Percentiles rank a stretch among this genome's conserved stretches.
Evolutionary conservation across 2,888 invertebrate species (phyloP).

Genomic region (Diarsia rubi): DNA sequence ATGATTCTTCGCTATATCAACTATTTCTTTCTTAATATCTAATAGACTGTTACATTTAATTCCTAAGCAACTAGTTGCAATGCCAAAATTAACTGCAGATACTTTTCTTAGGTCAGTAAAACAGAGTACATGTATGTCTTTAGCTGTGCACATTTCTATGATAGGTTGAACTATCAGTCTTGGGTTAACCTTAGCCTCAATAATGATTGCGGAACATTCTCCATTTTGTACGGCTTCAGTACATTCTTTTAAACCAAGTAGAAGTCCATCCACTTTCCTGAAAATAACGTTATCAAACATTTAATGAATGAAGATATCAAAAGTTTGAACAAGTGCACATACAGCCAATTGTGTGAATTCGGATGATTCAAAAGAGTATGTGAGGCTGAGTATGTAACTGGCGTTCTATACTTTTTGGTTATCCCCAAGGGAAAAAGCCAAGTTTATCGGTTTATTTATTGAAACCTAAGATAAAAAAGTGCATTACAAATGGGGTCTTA

Average conservation of each 20-base stretch:
- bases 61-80: slow-evolving; percentile 85
- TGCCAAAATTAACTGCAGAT: slow-evolving; percentile 79
- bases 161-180: slow-evolving; percentile 84
- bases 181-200: slow-evolving; percentile 85
- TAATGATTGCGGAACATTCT: slow-evolving; percentile 80
- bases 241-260: slow-evolving; percentile 85
- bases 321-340: background rate
- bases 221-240: slow-evolving; percentile 70
- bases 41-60: slow-evolving; percentile 73
- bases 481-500: slow-evolving; percentile 62
- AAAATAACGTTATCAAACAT: slow-evolving; percentile 56
- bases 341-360: background rate
- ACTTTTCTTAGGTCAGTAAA: slow-evolving; percentile 78
- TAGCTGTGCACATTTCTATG: slow-evolving; percentile 77
- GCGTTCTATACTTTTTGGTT: background rate
- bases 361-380: background rate
- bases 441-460: background rate
- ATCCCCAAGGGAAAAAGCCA: background rate
- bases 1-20: slow-evolving; percentile 71
- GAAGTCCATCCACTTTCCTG: slow-evolving; percentile 82
- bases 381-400: background rate
- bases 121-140: slow-evolving; percentile 81
- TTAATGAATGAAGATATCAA: background rate
- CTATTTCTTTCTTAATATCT: slow-evolving; percentile 71
- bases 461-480: background rate